Percentiles rank a stretch among this genome's conserved stretches.
Conservation (phyloP, 2,797 vertebrate species). For the Crocodylus rhombifer region DNA sequence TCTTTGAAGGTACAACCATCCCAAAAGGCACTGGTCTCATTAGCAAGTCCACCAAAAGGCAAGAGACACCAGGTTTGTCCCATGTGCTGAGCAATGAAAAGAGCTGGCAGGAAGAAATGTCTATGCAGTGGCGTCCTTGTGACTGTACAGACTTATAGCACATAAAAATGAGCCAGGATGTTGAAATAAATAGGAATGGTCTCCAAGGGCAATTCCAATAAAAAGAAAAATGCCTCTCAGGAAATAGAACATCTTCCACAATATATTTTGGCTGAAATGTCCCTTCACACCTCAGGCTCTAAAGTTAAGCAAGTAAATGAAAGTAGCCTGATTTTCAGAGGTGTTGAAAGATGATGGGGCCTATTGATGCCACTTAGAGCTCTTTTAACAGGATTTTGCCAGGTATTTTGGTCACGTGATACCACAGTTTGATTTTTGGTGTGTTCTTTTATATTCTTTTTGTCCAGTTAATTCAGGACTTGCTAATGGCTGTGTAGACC, state of each 20-base stretch:
- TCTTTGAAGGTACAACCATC: neutral
- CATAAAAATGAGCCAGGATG: neutral
- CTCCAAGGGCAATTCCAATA: neutral
- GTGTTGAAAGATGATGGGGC: neutral
- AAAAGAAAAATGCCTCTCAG: neutral
- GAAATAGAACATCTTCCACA: neutral
- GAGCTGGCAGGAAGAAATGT: neutral
- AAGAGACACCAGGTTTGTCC: neutral
- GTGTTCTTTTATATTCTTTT: neutral
- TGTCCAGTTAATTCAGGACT: neutral
- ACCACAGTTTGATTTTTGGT: neutral
- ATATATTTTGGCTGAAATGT: neutral
- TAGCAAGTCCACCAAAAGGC: neutral
- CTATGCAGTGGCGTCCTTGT: neutral
- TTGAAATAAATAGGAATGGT: neutral
- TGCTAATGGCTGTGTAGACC: neutral
- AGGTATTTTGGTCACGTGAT: neutral
- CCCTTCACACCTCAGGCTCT: neutral
- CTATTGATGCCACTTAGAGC: neutral
- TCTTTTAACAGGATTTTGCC: neutral
- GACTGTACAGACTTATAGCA: neutral
- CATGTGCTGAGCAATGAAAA: fast-evolving
- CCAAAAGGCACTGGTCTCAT: neutral
- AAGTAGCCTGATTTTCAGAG: neutral
- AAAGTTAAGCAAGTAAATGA: neutral